Conservation (phyloP, 1,140 invertebrate species). For the Lordiphosa collinella region DNA sequence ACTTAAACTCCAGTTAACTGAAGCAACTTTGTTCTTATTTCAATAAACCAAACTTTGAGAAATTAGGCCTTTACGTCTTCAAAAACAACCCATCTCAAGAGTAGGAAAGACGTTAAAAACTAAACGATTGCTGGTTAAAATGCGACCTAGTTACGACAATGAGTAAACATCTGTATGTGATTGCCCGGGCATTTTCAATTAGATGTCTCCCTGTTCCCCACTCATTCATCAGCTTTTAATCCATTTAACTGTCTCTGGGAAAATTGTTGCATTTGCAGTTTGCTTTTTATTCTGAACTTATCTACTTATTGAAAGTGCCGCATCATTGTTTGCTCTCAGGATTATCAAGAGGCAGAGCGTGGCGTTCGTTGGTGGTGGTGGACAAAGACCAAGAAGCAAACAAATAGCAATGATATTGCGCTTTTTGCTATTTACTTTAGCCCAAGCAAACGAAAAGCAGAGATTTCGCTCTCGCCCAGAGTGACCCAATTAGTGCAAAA, state of each 20-base stretch:
- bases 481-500: conserved; percentile 60
- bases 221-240: conserved; percentile 37
- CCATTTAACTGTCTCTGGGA: conserved; percentile 27
- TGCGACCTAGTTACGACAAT: too few species aligned
- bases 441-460: conserved; percentile 48
- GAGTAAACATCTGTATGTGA: too few species aligned
- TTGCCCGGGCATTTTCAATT: background rate
- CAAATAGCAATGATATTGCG: conserved; percentile 68
- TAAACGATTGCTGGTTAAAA: too few species aligned
- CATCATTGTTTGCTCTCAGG: conserved; percentile 49
- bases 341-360: too few species aligned
- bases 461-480: conserved; percentile 20
- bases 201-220: background rate
- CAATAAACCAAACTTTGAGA: too few species aligned
- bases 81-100: too few species aligned
- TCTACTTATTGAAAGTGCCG: conserved; percentile 44
- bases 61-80: too few species aligned
- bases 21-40: too few species aligned
- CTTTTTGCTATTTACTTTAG: conserved; percentile 48
- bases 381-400: conserved; percentile 17
- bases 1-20: too few species aligned
- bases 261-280: background rate
- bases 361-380: too few species aligned
- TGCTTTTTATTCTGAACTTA: background rate
- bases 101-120: too few species aligned